Base-by-base conservation (phyloP, 2,888 invertebrate species). In the Rugalucina vietnamica region DNA sequence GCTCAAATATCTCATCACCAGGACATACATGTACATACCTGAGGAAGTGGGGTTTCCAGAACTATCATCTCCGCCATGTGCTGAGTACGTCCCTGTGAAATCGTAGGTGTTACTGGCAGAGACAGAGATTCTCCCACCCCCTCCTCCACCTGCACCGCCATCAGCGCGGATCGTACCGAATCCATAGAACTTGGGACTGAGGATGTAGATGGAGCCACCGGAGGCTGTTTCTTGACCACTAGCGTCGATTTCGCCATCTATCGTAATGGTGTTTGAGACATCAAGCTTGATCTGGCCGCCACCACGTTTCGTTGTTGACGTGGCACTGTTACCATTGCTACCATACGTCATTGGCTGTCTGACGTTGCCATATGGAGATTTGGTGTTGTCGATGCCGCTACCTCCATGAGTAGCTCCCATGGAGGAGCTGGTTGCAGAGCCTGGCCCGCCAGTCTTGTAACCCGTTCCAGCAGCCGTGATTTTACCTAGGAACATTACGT, bases 381-480 rank as follows among this genome's bases (percentile, higher is more conserved):
- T 65, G 14, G 84, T 76, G 49, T 86, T 89, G 1, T 80, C 79
- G 18, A 82, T 76, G 12, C 91, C 91, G 29, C 78, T 71, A 0
- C 91, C 92, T 21, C 88, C 92, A 73, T 91, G 85, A 36, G 90
- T 84, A 2, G 91, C 92, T 29, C 89, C 90, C 34, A 81, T 57
- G 10, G 80, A 72, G 50, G 86, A 34, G 12, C 69, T 70, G 3
- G 80, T 29, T 2, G 90, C 81, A 10, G 82, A 77, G 2, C 91
- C 91, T 10, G 87, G 88, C 14, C 91, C 92, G 34, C 69, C 73
- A 3, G 83, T 69, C n/a, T 57, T 32, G 72, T 82, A 87, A 0
- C 92, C 92, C 37, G 76, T 83, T 4, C 91, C 92, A 12, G 82
- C 75, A 4, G 91, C 92, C 24, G 82, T 79, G 8, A 92, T 74